A percentile compares a stretch with the other conserved stretches of the same genome.
Evolutionary conservation across 2,888 invertebrate species (phyloP).

Genomic region (Phyllotreta striolata): DNA sequence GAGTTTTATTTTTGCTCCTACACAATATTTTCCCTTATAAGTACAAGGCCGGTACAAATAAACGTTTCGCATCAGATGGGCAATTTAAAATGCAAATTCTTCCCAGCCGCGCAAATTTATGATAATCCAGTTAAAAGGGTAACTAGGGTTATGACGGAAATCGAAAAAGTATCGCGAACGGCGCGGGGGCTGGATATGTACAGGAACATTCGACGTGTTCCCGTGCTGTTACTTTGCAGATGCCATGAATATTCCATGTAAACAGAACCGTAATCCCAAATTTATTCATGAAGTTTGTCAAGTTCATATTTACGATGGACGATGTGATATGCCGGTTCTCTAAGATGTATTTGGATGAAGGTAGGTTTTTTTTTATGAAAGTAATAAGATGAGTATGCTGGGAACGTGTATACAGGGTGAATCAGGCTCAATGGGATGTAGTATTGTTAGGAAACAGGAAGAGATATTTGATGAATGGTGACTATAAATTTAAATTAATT

Average conservation of each 20-base stretch:
- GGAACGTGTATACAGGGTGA: too few relatives aligned
- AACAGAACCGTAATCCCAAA: conserved; percentile 11
- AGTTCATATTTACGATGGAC: conserved; percentile 2
- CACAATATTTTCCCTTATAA: background rate
- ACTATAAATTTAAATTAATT: too few relatives aligned
- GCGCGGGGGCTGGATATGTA: conserved; percentile 8
- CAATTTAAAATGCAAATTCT: conserved; percentile 19
- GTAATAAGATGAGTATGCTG: too few relatives aligned
- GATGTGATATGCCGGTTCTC: background rate
- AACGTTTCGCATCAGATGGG: conserved; percentile 2
- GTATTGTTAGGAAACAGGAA: too few relatives aligned
- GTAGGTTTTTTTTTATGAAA: too few relatives aligned
- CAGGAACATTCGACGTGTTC: conserved; percentile 11
- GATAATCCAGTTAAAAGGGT: conserved; percentile 20
- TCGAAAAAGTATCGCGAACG: conserved; percentile 4
- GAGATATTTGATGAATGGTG: too few relatives aligned
- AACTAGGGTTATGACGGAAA: conserved; percentile 19
- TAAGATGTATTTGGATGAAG: too few relatives aligned
- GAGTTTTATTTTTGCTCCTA: background rate
- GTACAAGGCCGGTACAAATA: conserved; percentile 1
- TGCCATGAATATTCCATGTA: conserved; percentile 20
- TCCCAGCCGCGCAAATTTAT: conserved; percentile 14
- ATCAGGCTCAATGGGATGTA: too few relatives aligned
- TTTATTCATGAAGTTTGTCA: conserved; percentile 14
- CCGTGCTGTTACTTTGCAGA: conserved; percentile 16